These are phyloP conservation scores for Ornithoptera alexandrae DNA, from an alignment of 2,888 invertebrate species.

Conservation along the genomic window DNA sequence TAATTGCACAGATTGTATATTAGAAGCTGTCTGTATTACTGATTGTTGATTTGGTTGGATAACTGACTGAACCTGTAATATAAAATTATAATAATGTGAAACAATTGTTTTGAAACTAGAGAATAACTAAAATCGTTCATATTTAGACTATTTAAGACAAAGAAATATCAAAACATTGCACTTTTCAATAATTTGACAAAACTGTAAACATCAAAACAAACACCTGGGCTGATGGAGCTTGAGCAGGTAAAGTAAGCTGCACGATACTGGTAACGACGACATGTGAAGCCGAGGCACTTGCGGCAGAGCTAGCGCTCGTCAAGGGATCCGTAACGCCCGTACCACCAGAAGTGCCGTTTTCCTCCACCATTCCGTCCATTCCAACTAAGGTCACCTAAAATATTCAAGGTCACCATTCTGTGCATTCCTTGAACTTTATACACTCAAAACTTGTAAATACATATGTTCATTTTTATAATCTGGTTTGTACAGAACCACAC, in stretches of 20 bases:
- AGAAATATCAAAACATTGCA: slow-evolving; percentile 7
- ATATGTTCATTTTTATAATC: slow-evolving; percentile 43
- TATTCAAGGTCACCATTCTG: slow-evolving; percentile 78
- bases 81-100: slow-evolving; percentile 31
- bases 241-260: slow-evolving; percentile 88
- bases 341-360: slow-evolving; percentile 84
- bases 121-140: neutral
- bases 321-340: slow-evolving; percentile 62
- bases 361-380: slow-evolving; percentile 97
- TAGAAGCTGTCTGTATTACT: slow-evolving; percentile 95
- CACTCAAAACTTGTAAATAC: slow-evolving; percentile 45
- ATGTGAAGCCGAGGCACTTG: slow-evolving; percentile 61
- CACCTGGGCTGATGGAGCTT: slow-evolving; percentile 85
- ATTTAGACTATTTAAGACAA: slow-evolving; percentile 19
- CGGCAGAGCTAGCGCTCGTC: slow-evolving; percentile 53
- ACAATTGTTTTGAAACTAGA: slow-evolving; percentile 15
- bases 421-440: slow-evolving; percentile 65
- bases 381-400: slow-evolving; percentile 83
- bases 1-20: slow-evolving; percentile 89
- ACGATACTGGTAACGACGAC: slow-evolving; percentile 87
- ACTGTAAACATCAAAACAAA: slow-evolving; percentile 45
- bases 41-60: slow-evolving; percentile 98
- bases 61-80: slow-evolving; percentile 92
- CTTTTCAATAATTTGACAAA: slow-evolving; percentile 12
- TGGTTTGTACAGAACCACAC: slow-evolving; percentile 47